Percentiles rank a stretch among this genome's conserved stretches.
phyloP scores from a whole-genome alignment of 2,888 invertebrate species.

The Euplexia lucipara region DNA sequence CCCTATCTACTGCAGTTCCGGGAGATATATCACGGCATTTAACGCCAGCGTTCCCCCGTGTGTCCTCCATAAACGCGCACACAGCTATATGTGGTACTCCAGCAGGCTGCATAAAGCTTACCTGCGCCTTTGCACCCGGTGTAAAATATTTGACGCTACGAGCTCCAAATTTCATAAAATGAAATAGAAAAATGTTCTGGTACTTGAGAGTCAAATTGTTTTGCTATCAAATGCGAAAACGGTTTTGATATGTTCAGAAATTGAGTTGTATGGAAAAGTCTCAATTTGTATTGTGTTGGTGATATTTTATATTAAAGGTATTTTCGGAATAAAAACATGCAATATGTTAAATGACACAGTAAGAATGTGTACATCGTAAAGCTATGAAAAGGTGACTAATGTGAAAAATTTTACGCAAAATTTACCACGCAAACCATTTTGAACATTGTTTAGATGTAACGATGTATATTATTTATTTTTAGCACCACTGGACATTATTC shows the following conservation, averaged over 20 bases:
- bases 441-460: constrained; percentile 13
- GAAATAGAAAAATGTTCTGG: constrained; percentile 55
- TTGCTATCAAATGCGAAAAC: constrained; percentile 35
- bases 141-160: constrained; percentile 65
- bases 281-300: constrained; percentile 17
- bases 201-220: constrained; percentile 53
- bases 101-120: constrained; percentile 65
- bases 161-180: constrained; percentile 63
- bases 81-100: constrained; percentile 57
- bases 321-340: background rate
- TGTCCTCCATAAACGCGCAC: constrained; percentile 62
- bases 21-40: constrained; percentile 72
- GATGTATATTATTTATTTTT: constrained; percentile 29
- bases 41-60: constrained; percentile 66
- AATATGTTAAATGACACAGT: constrained; percentile 1
- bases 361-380: background rate
- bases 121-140: constrained; percentile 65
- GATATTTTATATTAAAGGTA: constrained; percentile 2
- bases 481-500: constrained; percentile 39
- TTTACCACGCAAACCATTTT: constrained; percentile 7
- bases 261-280: constrained; percentile 18
- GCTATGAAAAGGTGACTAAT: background rate
- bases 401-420: constrained; percentile 2
- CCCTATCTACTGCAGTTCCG: constrained; percentile 69
- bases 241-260: constrained; percentile 25